These are phyloP conservation scores for Mustela lutreola DNA, from an alignment of 2,113 vertebrate species.

Conservation along the genomic window DNA sequence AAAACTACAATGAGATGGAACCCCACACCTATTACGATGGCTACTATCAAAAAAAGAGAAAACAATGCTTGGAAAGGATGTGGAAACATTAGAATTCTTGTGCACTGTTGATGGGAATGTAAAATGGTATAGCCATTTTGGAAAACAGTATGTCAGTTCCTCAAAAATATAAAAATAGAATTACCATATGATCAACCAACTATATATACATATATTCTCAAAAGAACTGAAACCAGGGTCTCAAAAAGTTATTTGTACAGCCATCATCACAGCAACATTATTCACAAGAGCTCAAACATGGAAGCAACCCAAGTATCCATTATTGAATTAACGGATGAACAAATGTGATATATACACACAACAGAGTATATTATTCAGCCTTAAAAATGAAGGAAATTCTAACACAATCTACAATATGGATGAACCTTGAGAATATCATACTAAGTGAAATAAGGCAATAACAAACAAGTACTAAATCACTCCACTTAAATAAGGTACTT, in stretches of 20 bases:
- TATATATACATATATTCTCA: background rate
- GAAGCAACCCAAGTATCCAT: background rate
- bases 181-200: background rate
- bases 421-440: background rate
- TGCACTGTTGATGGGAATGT: background rate
- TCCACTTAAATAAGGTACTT: background rate
- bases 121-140: background rate
- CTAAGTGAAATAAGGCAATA: background rate
- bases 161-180: constrained; percentile 10
- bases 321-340: background rate
- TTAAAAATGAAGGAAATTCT: background rate
- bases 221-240: background rate
- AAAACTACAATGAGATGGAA: constrained; percentile 5
- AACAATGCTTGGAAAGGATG: background rate
- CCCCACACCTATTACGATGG: background rate
- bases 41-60: background rate
- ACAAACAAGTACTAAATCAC: background rate
- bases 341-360: background rate
- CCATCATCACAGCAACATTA: background rate
- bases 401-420: background rate
- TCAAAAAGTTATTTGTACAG: background rate
- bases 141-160: background rate
- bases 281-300: background rate
- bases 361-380: background rate
- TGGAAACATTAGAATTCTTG: background rate